phyloP scores from a whole-genome alignment of 2,113 vertebrate species.

The Leptodactylus fuscus region DNA sequence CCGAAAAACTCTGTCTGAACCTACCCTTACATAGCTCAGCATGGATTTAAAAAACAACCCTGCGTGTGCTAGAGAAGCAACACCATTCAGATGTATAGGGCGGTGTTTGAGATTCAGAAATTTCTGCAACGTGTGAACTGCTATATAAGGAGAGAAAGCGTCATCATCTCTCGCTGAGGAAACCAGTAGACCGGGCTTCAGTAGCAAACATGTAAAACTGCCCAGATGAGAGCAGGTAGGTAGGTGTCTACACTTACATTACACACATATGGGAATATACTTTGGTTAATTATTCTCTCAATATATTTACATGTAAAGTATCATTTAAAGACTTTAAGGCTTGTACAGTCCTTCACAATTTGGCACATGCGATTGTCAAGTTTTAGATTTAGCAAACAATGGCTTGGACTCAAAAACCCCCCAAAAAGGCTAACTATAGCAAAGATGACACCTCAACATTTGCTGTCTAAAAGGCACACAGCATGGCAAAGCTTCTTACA shows the following conservation, averaged over 20 bases:
- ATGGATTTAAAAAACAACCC: neutral
- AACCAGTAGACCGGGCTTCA: neutral
- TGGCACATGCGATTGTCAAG: neutral
- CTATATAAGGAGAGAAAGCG: neutral
- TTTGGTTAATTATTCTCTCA: constrained; percentile 10
- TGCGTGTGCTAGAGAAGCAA: neutral
- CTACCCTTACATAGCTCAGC: neutral
- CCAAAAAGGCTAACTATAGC: neutral
- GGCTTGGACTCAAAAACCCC: constrained; percentile 2
- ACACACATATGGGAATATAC: neutral
- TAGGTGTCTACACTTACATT: neutral
- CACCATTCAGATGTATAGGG: neutral
- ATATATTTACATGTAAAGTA: constrained; percentile 20
- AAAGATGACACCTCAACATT: constrained; percentile 29
- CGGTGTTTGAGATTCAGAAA: neutral
- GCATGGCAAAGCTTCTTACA: constrained; percentile 28
- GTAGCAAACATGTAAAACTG: neutral
- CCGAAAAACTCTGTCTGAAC: no score
- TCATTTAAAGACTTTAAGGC: constrained; percentile 11
- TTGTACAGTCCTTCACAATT: constrained; percentile 14
- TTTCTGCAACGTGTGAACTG: neutral
- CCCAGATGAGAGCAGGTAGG: neutral
- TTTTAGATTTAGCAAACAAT: constrained; percentile 1
- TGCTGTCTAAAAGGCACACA: constrained; percentile 42
- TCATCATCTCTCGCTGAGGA: neutral